Base-by-base conservation (phyloP, 64 coral and sea anemone genomes). In the Montipora efflorescens region DNA sequence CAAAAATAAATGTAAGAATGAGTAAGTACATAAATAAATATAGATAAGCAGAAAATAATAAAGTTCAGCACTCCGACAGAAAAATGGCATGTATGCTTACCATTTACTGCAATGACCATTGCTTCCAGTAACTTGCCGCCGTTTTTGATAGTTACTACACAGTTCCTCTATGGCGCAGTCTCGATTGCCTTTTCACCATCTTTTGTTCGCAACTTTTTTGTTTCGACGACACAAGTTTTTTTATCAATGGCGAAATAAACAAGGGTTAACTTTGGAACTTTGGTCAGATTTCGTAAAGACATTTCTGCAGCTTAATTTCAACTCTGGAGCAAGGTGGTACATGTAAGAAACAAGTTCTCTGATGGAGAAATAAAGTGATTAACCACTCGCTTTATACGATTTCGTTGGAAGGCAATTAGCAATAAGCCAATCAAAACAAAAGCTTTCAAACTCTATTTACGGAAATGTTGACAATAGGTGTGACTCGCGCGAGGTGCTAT, bases 71-170 rank as follows among this genome's bases (percentile, higher is more conserved):
- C 48, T 69, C 28, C 43, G 45, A 48, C 4, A 21, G 83, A 69
- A 86, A 71, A 18, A 18, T 25, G 25, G 23, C 18, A 86, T 16
- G 61, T 55, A 59, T 86, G 59, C 48, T 86, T 86, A 86, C 83
- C 83, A 59, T 70, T 62, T 86, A 62, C 69, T 25, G 59, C 83
- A 86, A 86, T 86, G 48, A 86, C 83, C 83, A 86, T 86, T 62
- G 83, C 83, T 67, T 86, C 83, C 18, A 86, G 59, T 43, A 23
- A 20, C 15, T 68, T 86, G 59, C 83, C 47, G 67, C 83, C 83
- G 28, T n/a, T 86, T 71, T 86, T 86, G 47, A 86, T 8, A 52
- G 48, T 66, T 59, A 59, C 57, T 47, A 86, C 83, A 15, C 43
- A 7, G 61, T 86, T 55, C 59, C 83, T 86, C 59, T 2, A 2